Base-by-base conservation (phyloP, 2,888 invertebrate species). In the Acronicta alni region DNA sequence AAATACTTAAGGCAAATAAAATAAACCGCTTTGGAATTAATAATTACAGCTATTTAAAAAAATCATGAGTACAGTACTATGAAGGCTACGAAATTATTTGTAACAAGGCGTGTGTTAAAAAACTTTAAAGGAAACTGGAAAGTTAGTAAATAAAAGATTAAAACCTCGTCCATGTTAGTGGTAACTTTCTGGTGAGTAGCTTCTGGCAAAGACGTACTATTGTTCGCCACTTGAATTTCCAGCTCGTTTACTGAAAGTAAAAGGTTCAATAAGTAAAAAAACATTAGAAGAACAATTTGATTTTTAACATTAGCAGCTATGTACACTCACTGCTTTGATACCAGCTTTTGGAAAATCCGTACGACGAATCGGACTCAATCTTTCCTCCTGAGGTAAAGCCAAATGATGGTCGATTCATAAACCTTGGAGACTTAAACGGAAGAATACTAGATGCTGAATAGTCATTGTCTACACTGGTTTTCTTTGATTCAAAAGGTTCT, bases 241-340 rank as follows among this genome's bases (percentile, higher is more conserved):
- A 96, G 85, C 77, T 95, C 94, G 80, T 96, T 96, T 81, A 96
- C 96, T 96, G 90, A 75, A 94, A 95, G 20, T 16, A 45, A 57
- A 60, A 2, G 7, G 17, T 37, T 15, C 2, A 26, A 14, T 30
- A n/a, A 14, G 26, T 26, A 9, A 0, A 9, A 51, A 44, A 44
- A 8, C 2, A n/a, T n/a, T 14, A 20, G 0, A 14, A 3, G 16
- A n/a, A 18, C 0, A 15, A 16, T 0, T 14, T 26, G 30, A 39
- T 10, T 1, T 16, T 4, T n/a, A 18, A 38, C 8, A 18, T 9
- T 17, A n/a, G 16, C 10, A 62, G 16, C 26, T 12, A 45, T 35
- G 15, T n/a, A 60, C 75, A 87, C 93, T 91, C 82, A 94, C 93
- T 93, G 78, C 89, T 91, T 82, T 92, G 89, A 77, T 90, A 90